These are phyloP conservation scores for Galeopterus variegatus DNA, from an alignment of 2,113 vertebrate species.

Conservation along the genomic window DNA sequence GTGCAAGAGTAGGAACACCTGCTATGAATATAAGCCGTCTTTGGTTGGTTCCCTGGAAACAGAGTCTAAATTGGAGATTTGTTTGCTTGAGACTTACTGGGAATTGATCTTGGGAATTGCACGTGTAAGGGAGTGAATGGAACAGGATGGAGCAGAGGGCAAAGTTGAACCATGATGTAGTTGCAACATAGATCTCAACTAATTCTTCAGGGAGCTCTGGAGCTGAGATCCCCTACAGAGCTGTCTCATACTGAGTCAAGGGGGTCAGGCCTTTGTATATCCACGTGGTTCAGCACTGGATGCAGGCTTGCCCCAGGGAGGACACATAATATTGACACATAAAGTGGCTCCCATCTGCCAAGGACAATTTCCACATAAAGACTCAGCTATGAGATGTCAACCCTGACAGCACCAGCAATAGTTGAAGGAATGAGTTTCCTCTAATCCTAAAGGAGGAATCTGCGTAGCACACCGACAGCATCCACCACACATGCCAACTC, in stretches of 20 bases:
- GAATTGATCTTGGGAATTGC: neutral
- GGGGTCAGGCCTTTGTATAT: neutral
- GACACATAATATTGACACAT: too few relatives aligned
- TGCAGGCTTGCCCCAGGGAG: too few relatives aligned
- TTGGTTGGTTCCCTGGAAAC: conserved; percentile 20
- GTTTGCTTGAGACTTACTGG: neutral
- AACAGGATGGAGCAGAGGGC: neutral
- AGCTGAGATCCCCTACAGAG: neutral
- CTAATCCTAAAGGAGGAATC: neutral
- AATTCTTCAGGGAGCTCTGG: neutral
- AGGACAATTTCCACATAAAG: too few relatives aligned
- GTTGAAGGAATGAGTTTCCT: neutral
- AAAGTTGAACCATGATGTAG: neutral
- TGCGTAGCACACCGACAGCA: neutral
- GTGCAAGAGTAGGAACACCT: too few relatives aligned
- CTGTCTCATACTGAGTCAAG: neutral
- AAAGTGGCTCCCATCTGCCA: too few relatives aligned
- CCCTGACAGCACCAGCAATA: neutral
- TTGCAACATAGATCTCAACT: neutral
- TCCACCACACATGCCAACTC: neutral
- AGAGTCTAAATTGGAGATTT: neutral
- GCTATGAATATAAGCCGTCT: neutral
- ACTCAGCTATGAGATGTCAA: neutral
- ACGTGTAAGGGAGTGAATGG: neutral
- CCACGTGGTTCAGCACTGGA: neutral